Conservation (phyloP, 2,888 invertebrate species). For the Sesamia inferens region DNA sequence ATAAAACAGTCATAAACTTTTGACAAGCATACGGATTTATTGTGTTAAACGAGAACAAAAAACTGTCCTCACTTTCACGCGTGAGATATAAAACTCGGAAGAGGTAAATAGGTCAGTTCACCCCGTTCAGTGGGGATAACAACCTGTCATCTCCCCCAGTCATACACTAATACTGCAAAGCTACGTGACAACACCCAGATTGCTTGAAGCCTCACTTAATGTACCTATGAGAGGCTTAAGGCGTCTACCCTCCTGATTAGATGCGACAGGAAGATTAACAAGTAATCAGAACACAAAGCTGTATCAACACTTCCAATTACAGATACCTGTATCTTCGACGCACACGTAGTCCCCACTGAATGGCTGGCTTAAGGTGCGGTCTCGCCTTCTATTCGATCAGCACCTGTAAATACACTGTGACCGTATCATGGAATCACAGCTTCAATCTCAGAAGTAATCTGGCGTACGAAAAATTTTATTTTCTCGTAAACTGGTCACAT, state of each 20-base stretch:
- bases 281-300: conserved; percentile 38
- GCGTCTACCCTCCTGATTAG: conserved; percentile 38
- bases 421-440: conserved; percentile 37
- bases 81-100: conserved; percentile 46
- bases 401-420: conserved; percentile 7
- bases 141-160: conserved; percentile 39
- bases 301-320: conserved; percentile 49
- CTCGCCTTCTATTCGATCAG: conserved; percentile 13
- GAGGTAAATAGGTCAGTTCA: conserved; percentile 55
- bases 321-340: conserved; percentile 25
- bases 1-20: conserved; percentile 29
- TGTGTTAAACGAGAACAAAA: conserved; percentile 39
- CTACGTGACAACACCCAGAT: conserved; percentile 50
- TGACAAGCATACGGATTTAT: conserved; percentile 21
- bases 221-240: conserved; percentile 34
- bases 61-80: conserved; percentile 37
- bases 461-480: conserved; percentile 60
- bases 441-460: conserved; percentile 46
- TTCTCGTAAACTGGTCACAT: conserved; percentile 67
- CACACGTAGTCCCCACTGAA: conserved; percentile 33
- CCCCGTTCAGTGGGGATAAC: conserved; percentile 48
- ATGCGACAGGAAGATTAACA: conserved; percentile 44
- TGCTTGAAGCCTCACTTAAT: conserved; percentile 29
- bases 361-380: conserved; percentile 35
- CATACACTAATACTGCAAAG: conserved; percentile 44